Evolutionary conservation across 2,113 vertebrate genomes (phyloP).

Genomic region (Pachyramphus minor): DNA sequence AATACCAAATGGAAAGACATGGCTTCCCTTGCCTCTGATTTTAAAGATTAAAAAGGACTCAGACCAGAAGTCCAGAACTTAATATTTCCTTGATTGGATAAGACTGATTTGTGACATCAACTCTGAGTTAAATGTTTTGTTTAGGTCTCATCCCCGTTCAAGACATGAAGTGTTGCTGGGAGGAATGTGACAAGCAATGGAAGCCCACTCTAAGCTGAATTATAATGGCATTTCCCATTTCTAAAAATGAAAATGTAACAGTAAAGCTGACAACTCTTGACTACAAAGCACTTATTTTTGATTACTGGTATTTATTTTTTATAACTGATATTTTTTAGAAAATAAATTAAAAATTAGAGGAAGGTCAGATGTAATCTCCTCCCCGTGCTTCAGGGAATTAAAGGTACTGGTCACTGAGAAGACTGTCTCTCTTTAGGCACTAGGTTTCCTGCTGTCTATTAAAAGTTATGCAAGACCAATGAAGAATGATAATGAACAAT

Average conservation of each 20-base stretch:
- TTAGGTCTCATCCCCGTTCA: not conserved
- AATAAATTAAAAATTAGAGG: not conserved
- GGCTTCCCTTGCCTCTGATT: not conserved
- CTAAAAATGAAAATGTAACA: not conserved
- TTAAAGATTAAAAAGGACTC: not conserved
- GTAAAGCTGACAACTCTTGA: not conserved
- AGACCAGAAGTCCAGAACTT: not conserved
- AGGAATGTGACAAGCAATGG: not conserved
- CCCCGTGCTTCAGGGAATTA: not conserved
- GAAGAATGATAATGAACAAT: not conserved
- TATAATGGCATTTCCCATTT: not conserved
- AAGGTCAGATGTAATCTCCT: not conserved
- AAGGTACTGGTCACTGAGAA: not conserved
- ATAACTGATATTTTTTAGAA: not conserved
- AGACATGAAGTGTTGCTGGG: not conserved
- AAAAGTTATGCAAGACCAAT: not conserved
- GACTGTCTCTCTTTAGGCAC: not conserved
- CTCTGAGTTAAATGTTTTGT: not conserved
- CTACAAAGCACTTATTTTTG: not conserved
- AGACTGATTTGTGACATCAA: not conserved
- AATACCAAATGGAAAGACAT: not conserved
- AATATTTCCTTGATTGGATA: not conserved
- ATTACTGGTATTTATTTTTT: not conserved
- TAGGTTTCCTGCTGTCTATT: not conserved
- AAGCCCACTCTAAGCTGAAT: not conserved